Evolutionary conservation across 2,797 vertebrate genomes (phyloP).

Genomic region (Peromyscus nudipes): DNA sequence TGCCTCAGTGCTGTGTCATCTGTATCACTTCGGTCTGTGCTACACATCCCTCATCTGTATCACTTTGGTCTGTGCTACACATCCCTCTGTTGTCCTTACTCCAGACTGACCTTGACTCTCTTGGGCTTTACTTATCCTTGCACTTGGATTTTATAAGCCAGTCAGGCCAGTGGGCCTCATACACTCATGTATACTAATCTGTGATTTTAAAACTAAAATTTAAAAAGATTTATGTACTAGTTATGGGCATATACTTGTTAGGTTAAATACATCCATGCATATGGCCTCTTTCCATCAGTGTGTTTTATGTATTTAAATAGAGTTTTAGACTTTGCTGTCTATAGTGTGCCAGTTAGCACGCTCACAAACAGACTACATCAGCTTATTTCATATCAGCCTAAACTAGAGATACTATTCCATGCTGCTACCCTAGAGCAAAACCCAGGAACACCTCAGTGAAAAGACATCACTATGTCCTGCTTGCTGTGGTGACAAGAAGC

Average conservation of each 20-base stretch:
- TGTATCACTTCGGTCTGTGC: not conserved
- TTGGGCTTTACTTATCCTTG: not conserved
- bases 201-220: not conserved
- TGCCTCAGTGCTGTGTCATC: not conserved
- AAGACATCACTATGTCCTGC: not conserved
- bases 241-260: not conserved
- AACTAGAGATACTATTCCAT: not conserved
- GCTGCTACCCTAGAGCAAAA: not conserved
- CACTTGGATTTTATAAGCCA: not conserved
- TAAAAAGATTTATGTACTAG: not conserved
- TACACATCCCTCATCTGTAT: too few species aligned
- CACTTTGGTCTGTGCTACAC: not conserved
- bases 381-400: not conserved
- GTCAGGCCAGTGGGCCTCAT: not conserved
- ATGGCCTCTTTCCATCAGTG: not conserved
- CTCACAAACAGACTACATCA: not conserved
- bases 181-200: not conserved
- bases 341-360: not conserved
- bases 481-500: not conserved
- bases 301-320: not conserved
- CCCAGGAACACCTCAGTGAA: too few species aligned
- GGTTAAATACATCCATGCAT: fast-evolving
- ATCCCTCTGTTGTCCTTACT: not conserved
- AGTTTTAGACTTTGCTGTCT: not conserved
- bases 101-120: not conserved